Evolutionary conservation across 2,888 invertebrate species (phyloP), one percentile per base, ranked within the genome.

Genomic region (Lepidochrysops patricia): DNA sequence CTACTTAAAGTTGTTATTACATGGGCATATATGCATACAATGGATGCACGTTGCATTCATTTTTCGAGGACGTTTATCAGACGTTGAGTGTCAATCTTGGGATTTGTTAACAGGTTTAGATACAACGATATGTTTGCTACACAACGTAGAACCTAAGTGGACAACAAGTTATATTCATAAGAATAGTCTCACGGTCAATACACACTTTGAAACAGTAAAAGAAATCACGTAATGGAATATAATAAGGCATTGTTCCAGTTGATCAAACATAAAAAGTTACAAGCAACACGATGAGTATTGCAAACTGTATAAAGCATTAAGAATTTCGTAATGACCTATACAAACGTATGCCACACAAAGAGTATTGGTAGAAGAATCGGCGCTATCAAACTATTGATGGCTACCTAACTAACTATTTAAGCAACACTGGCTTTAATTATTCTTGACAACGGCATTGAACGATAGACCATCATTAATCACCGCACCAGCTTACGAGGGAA

Each of bases 341-440:
- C 59, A 52, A 50, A 58, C 48, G 58, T 35, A 32, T 27, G 35
- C 34, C 50, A 62, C 57, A 63, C 58, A 57, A 61, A 60, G 43
- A 32, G 19, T 29, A 15, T 54, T 50, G 19, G 62, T 62, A 62
- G 64, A 65, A 68, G 66, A 64, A 60, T 61, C 61, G 56, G 34
- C 43, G 62, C 63, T 50, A 66, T 56, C 57, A 60, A 35, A 57
- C 61, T 61, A 59, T 61, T 52, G 37, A 57, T 54, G 34, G 65
- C 60, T 54, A 54, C 62, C 70, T 86, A 87, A 85, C 86, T 83
- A 86, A 83, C 84, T 87, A 84, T 87, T 86, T 85, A 83, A 77
- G 76, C 73, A 81, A 83, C 79, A 79, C 76, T 80, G 75, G 66
- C 79, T 84, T 83, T 88, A 87, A 88, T 88, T 88, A 86, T 84